Evolutionary conservation across 2,113 vertebrate genomes (phyloP), one percentile per base, ranked within the genome.

Genomic region (Rousettus leschenaultii): DNA sequence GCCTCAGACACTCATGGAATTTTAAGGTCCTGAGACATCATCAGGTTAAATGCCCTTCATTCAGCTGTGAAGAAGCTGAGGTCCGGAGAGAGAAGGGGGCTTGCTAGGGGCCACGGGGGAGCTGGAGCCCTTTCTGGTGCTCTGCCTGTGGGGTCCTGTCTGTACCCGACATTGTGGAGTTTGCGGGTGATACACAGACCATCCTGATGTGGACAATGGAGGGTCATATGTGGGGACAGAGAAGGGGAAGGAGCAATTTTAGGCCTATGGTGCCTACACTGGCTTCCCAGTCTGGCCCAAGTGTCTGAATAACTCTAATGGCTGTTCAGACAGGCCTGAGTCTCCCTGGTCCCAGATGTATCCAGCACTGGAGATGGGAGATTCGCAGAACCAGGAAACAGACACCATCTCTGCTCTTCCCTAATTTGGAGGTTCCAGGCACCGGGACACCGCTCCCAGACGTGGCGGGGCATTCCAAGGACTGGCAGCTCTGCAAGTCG

Each of bases 121-220:
- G 24, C 6, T 2, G 0, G 28, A 28, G 10, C 1, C 74, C 48
- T 45, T 51, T 68, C 66, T 7, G 0, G n/a, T 53, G 24, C 24
- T 74, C 43, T 16, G 11, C 1, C 6, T 68, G 12, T 57, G 66
- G 24, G n/a, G 13, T n/a, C 61, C 16, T 4, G 8, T 21, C 16
- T 11, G 43, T 14, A 11, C 18, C 51, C 1, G 11, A 7, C 15
- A 5, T 8, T 1, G 2, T 3, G n/a, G 9, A 21, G 43, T 74
- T 74, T 65, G 53, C 8, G 9, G 43, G 78, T 30, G 59, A 80
- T 16, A 2, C 13, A 66, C 11, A 22, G 74, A 24, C 21, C 26
- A 13, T 6, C 13, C 28, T 43, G 87, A 53, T 77, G 35, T 28
- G 26, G 30, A 28, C 43, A n/a, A 1, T 19, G 6, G 38, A 18